These are phyloP conservation scores for Allobates femoralis DNA, from an alignment of 2,797 vertebrate genomes.

Conservation along the genomic window DNA sequence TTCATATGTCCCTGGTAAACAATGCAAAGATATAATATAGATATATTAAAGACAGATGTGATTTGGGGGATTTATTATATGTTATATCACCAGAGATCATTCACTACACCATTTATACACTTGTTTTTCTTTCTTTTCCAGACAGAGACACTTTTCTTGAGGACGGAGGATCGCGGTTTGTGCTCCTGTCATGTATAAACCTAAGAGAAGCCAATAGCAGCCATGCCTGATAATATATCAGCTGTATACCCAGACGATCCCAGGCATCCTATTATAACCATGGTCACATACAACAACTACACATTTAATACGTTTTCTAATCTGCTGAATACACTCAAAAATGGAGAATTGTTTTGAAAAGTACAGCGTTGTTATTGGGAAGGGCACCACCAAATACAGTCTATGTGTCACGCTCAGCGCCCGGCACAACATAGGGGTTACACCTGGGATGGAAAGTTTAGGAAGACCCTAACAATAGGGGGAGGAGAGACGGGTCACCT, in stretches of 20 bases:
- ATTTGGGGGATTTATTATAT: too few relatives aligned
- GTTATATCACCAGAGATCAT: too few relatives aligned
- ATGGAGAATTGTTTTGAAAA: neutral
- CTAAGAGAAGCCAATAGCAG: neutral
- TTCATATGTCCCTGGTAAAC: too few relatives aligned
- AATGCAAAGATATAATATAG: too few relatives aligned
- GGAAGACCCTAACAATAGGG: too few relatives aligned
- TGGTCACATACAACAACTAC: neutral
- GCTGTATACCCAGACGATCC: neutral
- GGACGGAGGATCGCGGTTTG: neutral
- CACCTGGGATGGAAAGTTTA: too few relatives aligned
- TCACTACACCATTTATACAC: too few relatives aligned
- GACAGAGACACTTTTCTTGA: neutral
- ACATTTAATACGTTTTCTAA: neutral
- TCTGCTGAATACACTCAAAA: neutral
- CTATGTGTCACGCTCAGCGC: too few relatives aligned
- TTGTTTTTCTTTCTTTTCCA: neutral
- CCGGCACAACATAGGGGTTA: too few relatives aligned
- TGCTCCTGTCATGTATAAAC: neutral
- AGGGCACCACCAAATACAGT: too few relatives aligned
- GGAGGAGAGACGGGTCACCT: too few relatives aligned
- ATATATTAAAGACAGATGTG: too few relatives aligned
- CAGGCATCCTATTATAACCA: neutral
- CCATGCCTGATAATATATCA: neutral
- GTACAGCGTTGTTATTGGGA: neutral